Conservation (phyloP, 2,888 invertebrate genomes). For the Mayetiola destructor region DNA sequence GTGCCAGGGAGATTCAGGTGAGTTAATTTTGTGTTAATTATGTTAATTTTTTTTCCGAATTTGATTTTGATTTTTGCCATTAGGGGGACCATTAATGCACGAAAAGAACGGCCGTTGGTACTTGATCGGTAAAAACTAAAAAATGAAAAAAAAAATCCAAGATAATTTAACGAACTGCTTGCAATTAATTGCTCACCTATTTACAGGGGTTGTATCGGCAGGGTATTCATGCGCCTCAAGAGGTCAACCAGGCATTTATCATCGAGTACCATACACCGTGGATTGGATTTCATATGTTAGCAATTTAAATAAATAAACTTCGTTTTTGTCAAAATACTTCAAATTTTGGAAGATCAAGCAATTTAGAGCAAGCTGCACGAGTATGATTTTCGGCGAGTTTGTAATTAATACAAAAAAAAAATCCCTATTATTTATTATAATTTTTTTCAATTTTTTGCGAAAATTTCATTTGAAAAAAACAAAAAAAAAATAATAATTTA, state of each 20-base stretch:
- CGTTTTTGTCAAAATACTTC: too few relatives aligned
- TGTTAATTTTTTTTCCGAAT: too few relatives aligned
- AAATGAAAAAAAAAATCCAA: neutral
- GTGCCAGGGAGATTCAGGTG: constrained; percentile 37
- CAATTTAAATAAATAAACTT: constrained; percentile 22
- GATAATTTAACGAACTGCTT: neutral
- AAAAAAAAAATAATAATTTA: too few relatives aligned
- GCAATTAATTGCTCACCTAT: neutral
- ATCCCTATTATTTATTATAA: too few relatives aligned
- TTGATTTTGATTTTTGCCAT: too few relatives aligned
- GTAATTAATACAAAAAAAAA: too few relatives aligned
- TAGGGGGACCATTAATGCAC: constrained; percentile 83
- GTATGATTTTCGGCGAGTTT: too few relatives aligned
- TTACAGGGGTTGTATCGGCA: constrained; percentile 68
- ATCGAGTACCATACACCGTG: constrained; percentile 81
- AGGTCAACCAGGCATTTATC: constrained; percentile 88
- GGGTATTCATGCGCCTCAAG: constrained; percentile 88
- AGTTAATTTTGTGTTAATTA: too few relatives aligned
- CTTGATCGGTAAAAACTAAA: constrained; percentile 44
- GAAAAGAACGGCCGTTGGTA: constrained; percentile 79
- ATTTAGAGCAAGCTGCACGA: too few relatives aligned
- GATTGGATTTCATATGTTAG: constrained; percentile 72
- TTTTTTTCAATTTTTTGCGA: too few relatives aligned
- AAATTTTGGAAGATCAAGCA: too few relatives aligned
- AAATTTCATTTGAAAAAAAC: too few relatives aligned